These are phyloP conservation scores for Melipona quadrifasciata DNA, from an alignment of 1,140 invertebrate genomes.

Conservation along the genomic window DNA sequence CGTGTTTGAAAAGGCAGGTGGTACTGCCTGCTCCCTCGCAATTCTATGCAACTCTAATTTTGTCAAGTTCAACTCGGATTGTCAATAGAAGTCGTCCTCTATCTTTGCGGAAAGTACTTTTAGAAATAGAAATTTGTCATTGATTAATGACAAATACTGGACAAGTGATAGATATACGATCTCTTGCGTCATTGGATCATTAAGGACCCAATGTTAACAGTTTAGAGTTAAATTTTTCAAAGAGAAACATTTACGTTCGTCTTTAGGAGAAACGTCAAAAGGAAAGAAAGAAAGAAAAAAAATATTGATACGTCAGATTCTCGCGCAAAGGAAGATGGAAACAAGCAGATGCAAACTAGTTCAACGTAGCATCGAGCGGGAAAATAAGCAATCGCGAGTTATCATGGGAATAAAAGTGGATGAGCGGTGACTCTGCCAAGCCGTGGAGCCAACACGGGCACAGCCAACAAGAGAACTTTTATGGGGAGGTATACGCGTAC, in stretches of 20 bases:
- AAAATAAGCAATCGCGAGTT: conserved; percentile 37
- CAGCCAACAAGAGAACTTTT: conserved; percentile 71
- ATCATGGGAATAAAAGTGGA: conserved; percentile 61
- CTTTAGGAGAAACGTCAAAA: not conserved
- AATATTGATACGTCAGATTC: not conserved
- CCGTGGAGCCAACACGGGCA: conserved; percentile 26
- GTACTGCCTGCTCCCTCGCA: not conserved
- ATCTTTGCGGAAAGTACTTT: not conserved
- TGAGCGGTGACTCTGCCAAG: conserved; percentile 42
- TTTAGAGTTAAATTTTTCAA: no score
- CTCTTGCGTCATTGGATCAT: no score
- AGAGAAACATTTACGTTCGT: no score
- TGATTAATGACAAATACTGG: no score
- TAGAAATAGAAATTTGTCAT: no score
- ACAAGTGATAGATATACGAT: no score
- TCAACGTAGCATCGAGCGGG: not conserved
- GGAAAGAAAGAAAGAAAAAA: not conserved
- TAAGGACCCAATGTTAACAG: no score
- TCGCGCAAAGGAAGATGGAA: not conserved
- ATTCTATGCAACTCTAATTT: not conserved
- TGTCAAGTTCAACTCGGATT: not conserved
- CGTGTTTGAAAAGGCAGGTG: conserved; percentile 22
- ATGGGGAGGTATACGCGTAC: conserved; percentile 66
- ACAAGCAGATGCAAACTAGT: not conserved
- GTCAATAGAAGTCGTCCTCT: not conserved